Percentiles rank a stretch among this genome's conserved stretches.
Conservation (phyloP, 2,888 invertebrate genomes). For the Apotomis betuletana region DNA sequence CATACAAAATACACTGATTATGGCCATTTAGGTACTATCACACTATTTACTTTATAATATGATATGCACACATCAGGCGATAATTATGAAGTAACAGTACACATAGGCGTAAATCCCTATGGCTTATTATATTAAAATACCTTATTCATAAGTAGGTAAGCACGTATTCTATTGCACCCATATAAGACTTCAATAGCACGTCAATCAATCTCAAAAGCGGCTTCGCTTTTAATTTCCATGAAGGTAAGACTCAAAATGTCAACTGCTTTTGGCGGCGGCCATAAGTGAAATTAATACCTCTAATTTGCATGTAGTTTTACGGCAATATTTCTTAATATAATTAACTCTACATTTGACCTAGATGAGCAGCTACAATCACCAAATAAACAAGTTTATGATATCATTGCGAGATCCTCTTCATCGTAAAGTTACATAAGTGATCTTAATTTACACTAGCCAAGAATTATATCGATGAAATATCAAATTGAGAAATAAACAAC, state of each 20-base stretch:
- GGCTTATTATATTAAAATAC: too few species aligned
- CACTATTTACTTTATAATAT: too few species aligned
- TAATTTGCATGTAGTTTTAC: constrained; percentile 5
- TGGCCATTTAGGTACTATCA: too few species aligned
- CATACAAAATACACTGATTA: too few species aligned
- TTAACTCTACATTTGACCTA: constrained; percentile 30
- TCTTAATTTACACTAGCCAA: constrained; percentile 10
- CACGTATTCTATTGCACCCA: too few species aligned
- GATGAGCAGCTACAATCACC: constrained; percentile 36
- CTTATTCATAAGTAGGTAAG: too few species aligned
- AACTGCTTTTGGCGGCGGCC: neutral
- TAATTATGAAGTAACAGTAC: too few species aligned
- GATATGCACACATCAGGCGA: too few species aligned
- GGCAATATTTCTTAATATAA: constrained; percentile 27
- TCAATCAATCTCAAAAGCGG: too few species aligned
- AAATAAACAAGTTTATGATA: constrained; percentile 34
- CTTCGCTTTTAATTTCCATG: too few species aligned
- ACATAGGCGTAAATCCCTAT: too few species aligned
- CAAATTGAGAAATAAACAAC: constrained; percentile 21
- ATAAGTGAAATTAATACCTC: neutral
- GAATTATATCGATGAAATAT: constrained; percentile 27
- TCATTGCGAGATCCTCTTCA: constrained; percentile 31
- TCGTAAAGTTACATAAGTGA: constrained; percentile 27
- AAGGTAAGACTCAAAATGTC: neutral
- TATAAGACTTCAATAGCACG: too few species aligned